These are phyloP conservation scores for Arctia plantaginis DNA, from an alignment of 2,888 invertebrate species.

Conservation along the genomic window DNA sequence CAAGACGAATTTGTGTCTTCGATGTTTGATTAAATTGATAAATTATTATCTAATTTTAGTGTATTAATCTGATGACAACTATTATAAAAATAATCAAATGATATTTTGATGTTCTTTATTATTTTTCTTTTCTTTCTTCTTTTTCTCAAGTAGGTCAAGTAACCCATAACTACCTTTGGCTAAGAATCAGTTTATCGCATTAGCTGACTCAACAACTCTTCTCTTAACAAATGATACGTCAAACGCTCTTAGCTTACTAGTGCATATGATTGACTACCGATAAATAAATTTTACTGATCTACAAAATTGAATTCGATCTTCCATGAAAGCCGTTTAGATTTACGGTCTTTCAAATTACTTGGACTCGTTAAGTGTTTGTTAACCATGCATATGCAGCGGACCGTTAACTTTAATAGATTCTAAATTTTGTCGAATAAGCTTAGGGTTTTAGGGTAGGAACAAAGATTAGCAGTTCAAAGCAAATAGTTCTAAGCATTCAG, in stretches of 20 bases:
- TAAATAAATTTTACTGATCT: conserved; percentile 47
- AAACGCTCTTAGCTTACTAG: conserved; percentile 26
- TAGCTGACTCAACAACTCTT: conserved; percentile 12
- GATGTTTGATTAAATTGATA: neutral
- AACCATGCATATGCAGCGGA: conserved; percentile 32
- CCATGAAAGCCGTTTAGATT: conserved; percentile 44
- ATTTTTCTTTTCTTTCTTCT: too few relatives aligned
- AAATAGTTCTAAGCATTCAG: too few relatives aligned
- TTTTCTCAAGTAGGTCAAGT: too few relatives aligned
- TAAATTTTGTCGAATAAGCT: neutral
- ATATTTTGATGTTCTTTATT: too few relatives aligned
- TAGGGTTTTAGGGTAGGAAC: neutral
- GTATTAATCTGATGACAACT: too few relatives aligned
- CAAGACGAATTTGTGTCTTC: neutral
- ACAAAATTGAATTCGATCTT: conserved; percentile 47
- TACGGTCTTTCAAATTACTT: conserved; percentile 43
- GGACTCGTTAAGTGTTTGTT: conserved; percentile 26
- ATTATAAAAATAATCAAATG: too few relatives aligned
- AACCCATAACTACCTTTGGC: too few relatives aligned
- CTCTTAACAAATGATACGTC: conserved; percentile 19
- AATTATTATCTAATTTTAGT: neutral
- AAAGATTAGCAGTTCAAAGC: too few relatives aligned
- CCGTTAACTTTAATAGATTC: neutral
- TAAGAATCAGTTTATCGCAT: conserved; percentile 9
- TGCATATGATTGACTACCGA: conserved; percentile 41